phyloP scores from a whole-genome alignment of 2,888 invertebrate species.

The Geophilus truncorum region DNA sequence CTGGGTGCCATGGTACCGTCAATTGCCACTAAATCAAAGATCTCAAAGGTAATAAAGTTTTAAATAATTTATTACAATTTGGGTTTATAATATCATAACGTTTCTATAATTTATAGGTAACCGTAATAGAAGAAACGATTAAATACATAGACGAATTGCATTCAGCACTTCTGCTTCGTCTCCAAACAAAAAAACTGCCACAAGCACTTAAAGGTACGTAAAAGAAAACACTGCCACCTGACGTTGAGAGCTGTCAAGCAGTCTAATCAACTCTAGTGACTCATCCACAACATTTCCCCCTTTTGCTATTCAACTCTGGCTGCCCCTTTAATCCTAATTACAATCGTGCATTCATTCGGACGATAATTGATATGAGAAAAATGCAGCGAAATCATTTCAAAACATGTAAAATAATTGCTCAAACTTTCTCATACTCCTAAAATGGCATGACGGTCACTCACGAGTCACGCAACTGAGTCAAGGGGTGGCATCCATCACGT shows the following conservation, averaged over 20 bases:
- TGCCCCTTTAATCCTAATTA: not conserved
- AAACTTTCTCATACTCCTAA: not conserved
- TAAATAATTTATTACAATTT: not conserved
- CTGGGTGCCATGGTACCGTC: slow-evolving; percentile 50
- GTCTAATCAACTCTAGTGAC: not conserved
- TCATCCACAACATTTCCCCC: not conserved
- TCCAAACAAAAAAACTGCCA: slow-evolving; percentile 42
- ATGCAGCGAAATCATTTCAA: not conserved
- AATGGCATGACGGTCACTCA: not conserved
- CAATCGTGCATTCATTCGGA: too few relatives aligned
- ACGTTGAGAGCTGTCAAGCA: not conserved
- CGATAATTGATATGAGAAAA: not conserved
- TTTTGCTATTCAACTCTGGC: not conserved
- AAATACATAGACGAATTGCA: slow-evolving; percentile 51
- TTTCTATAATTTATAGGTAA: slow-evolving; percentile 44
- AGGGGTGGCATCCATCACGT: not conserved
- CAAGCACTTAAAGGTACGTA: slow-evolving; percentile 35
- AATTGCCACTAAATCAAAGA: slow-evolving; percentile 48
- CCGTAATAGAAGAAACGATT: slow-evolving; percentile 51
- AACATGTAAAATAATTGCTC: not conserved
- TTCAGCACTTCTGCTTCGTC: slow-evolving; percentile 46
- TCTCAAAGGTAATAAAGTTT: slow-evolving; percentile 48
- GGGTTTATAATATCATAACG: not conserved
- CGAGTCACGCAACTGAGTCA: not conserved
- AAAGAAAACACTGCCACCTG: not conserved